Evolutionary conservation across 2,888 invertebrate species (phyloP), one percentile per base, ranked within the genome.

Genomic region (Amphiduros pacificus): DNA sequence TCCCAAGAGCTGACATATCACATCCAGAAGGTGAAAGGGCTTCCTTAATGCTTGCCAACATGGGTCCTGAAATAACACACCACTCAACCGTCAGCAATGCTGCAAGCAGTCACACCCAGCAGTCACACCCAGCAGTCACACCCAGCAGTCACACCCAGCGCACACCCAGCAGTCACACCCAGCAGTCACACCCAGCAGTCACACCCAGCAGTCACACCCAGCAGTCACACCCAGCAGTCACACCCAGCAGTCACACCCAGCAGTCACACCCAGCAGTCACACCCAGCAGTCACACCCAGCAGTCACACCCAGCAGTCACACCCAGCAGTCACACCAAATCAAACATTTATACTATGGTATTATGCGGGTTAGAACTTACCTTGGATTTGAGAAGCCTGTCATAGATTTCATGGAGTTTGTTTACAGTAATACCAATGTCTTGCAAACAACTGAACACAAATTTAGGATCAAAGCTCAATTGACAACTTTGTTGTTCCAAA

Each of bases 21-120:
- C 91, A 79, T 89, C 88, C 68, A 93, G 89, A 68, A 93, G 86
- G 85, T 94, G 93, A 78, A 90, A 89, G 82, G 94, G 93, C 78
- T 91, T 89, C 59, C 92, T 91, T 82, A 90, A 89, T 24, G 89
- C 88, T 63, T 91, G 87, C 94, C 94, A 95, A 73, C 90, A 89
- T 59, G 91, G 88, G 81, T 94, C 93, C 84, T 91, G 77, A 89
- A 89, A 24, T 48, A 36, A 26, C 11, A 11, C 55, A 1, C 27
- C 20, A 1, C 17, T 17, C n/a, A 3, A 60, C n/a, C 24, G 24
- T 61, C 50, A 58, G 32, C 22, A n/a, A 31, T n/a, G 17, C n/a
- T 52, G 6, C 17, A 36, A 9, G 5, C 27, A 9, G 6, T 52
- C 9, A 22, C 22, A 6, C 6, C 52, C 11, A 20, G 52, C 11